phyloP scores from a whole-genome alignment of 2,113 vertebrate genomes.

The Cyprinodon brontotheroides region DNA sequence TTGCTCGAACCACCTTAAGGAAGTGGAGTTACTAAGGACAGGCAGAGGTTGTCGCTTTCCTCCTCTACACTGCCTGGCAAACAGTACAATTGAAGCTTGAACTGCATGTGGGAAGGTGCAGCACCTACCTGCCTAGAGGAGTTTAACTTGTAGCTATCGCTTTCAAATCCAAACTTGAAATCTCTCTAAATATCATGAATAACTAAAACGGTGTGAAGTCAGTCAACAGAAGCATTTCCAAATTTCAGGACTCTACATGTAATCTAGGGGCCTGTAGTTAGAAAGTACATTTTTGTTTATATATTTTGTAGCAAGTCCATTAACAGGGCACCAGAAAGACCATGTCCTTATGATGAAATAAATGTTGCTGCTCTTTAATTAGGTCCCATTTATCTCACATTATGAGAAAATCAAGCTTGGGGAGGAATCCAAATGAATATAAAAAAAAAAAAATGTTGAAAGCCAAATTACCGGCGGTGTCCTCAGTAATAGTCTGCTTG shows the following conservation, averaged over 20 bases:
- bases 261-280: background rate
- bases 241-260: background rate
- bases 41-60: no score
- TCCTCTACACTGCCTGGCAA: no score
- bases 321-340: background rate
- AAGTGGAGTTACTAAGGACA: no score
- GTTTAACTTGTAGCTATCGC: no score
- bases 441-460: constrained; percentile 22
- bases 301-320: background rate
- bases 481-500: constrained; percentile 28
- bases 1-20: no score
- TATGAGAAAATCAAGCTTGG: background rate
- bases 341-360: background rate
- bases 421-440: constrained; percentile 1
- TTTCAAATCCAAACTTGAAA: no score
- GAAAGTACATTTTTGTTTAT: background rate
- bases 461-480: constrained; percentile 19
- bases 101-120: no score
- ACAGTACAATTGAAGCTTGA: no score
- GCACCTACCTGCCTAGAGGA: no score
- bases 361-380: background rate
- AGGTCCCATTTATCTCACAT: constrained; percentile 1
- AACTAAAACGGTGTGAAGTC: background rate
- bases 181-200: no score
- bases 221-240: background rate